Conservation (phyloP, 2,888 invertebrate genomes). For the Lasioglossum leucozonium region DNA sequence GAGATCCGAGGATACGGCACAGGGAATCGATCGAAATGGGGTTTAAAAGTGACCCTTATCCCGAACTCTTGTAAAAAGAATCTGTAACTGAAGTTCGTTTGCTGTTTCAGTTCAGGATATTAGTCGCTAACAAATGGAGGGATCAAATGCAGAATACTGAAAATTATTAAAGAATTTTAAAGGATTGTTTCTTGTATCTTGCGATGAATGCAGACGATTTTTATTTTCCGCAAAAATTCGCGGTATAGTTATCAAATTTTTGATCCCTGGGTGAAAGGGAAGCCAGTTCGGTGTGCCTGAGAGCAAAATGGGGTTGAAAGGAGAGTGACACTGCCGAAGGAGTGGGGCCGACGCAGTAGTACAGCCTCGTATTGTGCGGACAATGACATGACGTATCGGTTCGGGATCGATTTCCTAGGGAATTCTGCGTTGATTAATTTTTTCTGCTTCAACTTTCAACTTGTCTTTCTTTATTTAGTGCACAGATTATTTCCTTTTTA, state of each 20-base stretch:
- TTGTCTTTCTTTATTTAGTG: not conserved
- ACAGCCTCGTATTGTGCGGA: not conserved
- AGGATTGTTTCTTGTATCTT: not conserved
- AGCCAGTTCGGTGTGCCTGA: no score
- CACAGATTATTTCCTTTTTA: not conserved
- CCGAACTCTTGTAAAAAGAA: not conserved
- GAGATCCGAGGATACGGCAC: not conserved
- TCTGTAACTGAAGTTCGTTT: not conserved
- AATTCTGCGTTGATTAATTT: not conserved
- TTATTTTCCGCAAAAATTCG: not conserved
- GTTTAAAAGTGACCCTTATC: not conserved
- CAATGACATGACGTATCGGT: not conserved
- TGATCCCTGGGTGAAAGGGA: not conserved
- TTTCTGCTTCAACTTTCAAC: not conserved
- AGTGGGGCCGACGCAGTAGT: slow-evolving; percentile 1
- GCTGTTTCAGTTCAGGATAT: no score
- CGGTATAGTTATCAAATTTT: not conserved
- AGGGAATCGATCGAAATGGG: not conserved
- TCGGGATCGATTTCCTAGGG: not conserved
- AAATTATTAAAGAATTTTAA: no score
- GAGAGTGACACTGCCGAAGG: not conserved
- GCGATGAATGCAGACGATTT: not conserved
- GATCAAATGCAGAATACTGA: no score
- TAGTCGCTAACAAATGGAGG: no score
- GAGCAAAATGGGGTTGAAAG: not conserved